Conservation (phyloP, 2,797 vertebrate species). For the Acipenser ruthenus region DNA sequence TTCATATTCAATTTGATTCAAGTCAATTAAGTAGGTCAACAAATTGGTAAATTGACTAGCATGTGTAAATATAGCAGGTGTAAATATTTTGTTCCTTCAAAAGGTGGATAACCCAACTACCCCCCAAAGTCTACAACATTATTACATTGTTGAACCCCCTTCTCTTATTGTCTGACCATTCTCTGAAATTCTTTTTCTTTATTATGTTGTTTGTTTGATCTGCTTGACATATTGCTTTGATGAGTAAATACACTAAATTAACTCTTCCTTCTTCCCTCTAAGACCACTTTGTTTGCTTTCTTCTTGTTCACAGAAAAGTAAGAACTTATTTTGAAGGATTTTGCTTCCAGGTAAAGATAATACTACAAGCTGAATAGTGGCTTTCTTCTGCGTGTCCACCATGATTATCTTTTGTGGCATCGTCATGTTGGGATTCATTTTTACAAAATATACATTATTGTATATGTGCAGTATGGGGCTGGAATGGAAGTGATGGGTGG, state of each 20-base stretch:
- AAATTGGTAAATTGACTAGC: too few species aligned
- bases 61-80: too few species aligned
- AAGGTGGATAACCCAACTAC: too few species aligned
- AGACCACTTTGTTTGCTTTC: slow-evolving; percentile 19
- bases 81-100: too few species aligned
- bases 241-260: too few species aligned
- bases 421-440: slow-evolving; percentile 9
- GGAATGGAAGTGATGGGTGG: too few species aligned
- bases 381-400: slow-evolving; percentile 11
- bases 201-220: not conserved
- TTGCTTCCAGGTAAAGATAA: slow-evolving; percentile 52
- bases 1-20: too few species aligned
- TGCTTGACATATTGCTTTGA: not conserved
- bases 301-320: slow-evolving; percentile 57
- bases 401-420: slow-evolving; percentile 32
- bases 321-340: slow-evolving; percentile 65
- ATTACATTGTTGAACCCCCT: not conserved
- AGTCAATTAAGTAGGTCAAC: too few species aligned
- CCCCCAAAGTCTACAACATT: too few species aligned
- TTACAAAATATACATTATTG: too few species aligned
- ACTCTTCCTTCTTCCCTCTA: too few species aligned
- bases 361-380: slow-evolving; percentile 1
- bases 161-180: not conserved
- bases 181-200: not conserved
- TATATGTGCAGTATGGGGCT: too few species aligned